phyloP scores from a whole-genome alignment of 2,797 vertebrate genomes.

The Potorous gilbertii region DNA sequence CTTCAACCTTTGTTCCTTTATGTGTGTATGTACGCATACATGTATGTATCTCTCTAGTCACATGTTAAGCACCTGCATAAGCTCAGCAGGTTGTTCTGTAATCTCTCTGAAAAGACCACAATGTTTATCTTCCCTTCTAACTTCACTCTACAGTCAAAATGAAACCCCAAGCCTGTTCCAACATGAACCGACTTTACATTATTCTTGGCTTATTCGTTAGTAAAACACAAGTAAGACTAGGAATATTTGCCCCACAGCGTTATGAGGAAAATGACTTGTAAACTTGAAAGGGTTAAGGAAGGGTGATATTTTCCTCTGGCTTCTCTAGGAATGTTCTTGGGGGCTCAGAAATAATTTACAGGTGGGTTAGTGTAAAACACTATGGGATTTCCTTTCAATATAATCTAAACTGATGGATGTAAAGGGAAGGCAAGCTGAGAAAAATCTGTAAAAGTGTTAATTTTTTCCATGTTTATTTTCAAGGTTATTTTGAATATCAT shows the following conservation, averaged over 20 bases:
- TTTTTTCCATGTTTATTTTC: not conserved
- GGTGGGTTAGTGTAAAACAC: not conserved
- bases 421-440: not conserved
- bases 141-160: not conserved
- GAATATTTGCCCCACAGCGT: not conserved
- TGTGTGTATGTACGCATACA: not conserved
- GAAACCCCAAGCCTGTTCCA: conserved; percentile 12
- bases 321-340: not conserved
- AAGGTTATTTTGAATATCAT: not conserved
- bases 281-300: not conserved
- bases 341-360: not conserved
- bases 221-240: not conserved
- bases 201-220: not conserved
- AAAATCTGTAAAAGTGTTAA: not conserved
- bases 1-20: conserved; percentile 15
- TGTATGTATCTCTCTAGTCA: not conserved
- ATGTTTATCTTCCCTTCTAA: conserved; percentile 20
- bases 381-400: not conserved
- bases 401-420: not conserved
- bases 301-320: not conserved
- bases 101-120: not conserved
- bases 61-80: conserved; percentile 16
- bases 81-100: conserved; percentile 19
- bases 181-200: conserved; percentile 31
- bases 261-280: not conserved